These are phyloP conservation scores for Caenorhabditis sp. DNA, from an alignment of 2,888 invertebrate genomes.

Conservation along the genomic window DNA sequence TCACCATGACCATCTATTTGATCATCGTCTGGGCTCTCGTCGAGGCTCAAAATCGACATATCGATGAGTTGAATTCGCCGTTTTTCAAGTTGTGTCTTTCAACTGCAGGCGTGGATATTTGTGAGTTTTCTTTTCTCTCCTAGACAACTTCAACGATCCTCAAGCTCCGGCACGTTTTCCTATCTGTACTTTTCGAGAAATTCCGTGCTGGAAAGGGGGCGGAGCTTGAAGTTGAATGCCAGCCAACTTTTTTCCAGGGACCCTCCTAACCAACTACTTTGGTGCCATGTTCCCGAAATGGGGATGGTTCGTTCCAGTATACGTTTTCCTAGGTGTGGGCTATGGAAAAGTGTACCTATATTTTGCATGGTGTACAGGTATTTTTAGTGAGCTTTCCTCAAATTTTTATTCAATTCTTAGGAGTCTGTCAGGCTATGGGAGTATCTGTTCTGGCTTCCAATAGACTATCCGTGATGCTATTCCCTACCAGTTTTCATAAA, in stretches of 20 bases:
- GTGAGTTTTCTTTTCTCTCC: no score
- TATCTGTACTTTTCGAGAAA: no score
- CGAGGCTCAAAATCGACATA: conserved; percentile 34
- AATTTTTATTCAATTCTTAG: conserved; percentile 23
- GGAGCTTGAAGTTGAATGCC: no score
- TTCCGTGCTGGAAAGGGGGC: no score
- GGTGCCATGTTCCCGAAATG: conserved; percentile 61
- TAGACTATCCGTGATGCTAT: conserved; percentile 54
- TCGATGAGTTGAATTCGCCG: conserved; percentile 52
- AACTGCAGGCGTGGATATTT: conserved; percentile 52
- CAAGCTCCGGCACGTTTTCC: no score
- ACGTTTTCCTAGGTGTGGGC: conserved; percentile 25
- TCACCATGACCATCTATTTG: conserved; percentile 53
- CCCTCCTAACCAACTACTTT: conserved; percentile 57
- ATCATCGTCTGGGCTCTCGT: conserved; percentile 38
- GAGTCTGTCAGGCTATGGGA: conserved; percentile 63
- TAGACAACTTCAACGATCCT: no score
- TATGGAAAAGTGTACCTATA: conserved; percentile 54
- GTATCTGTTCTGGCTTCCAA: conserved; percentile 56
- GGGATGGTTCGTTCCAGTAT: conserved; percentile 42
- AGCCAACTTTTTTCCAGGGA: conserved; percentile 29
- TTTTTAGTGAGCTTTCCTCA: not conserved
- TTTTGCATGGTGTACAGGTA: conserved; percentile 61
- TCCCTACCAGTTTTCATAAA: conserved; percentile 49
- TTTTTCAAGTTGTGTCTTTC: conserved; percentile 62